Evolutionary conservation across 2,113 vertebrate species (phyloP), one percentile per base, ranked within the genome.

Genomic region (Chamaetylas fuelleborni): DNA sequence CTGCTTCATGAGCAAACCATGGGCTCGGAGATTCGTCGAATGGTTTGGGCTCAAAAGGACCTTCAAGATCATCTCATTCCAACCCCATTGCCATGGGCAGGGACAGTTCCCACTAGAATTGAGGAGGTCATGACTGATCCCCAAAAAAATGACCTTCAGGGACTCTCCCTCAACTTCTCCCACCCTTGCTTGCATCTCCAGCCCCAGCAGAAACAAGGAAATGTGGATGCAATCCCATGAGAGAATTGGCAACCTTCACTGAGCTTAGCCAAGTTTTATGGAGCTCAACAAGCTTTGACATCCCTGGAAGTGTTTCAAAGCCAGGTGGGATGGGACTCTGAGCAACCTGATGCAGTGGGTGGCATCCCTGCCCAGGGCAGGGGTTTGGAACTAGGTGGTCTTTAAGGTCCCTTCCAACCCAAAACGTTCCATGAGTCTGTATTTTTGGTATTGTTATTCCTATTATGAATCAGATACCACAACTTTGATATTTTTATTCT

Each of bases 121-220:
- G 47, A 86, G 28, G 31, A 3, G 16, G 51, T 5, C 2, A 1
- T 14, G 19, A 60, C n/a, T 71, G 12, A 81, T 10, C 38, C 5
- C 5, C 5, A 14, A 31, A 65, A 72, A 48, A 23, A 7, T 0
- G 0, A 23, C 7, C 24, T 24, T 40, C 6, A 19, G 18, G 14
- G 38, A 53, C 11, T 24, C 9, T 61, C 14, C 7, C 5, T 8
- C 8, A 6, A 4, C 38, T 61, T 60, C 18, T 38, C 13, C 25
- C 25, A 28, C 11, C 12, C 23, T 50, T 7, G 28, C 17, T 51
- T 29, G 36, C 8, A 51, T 19, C 25, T 74, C 51, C 43, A 69
- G 12, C 3, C 38, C 9, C 7, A 19, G 48, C 17, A 69, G 24
- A 54, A 56, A 22, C 9, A 43, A 23, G 38, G 33, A 70, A 83